Base-by-base conservation (phyloP, 2,797 vertebrate species). In the Discoglossus pictus region DNA sequence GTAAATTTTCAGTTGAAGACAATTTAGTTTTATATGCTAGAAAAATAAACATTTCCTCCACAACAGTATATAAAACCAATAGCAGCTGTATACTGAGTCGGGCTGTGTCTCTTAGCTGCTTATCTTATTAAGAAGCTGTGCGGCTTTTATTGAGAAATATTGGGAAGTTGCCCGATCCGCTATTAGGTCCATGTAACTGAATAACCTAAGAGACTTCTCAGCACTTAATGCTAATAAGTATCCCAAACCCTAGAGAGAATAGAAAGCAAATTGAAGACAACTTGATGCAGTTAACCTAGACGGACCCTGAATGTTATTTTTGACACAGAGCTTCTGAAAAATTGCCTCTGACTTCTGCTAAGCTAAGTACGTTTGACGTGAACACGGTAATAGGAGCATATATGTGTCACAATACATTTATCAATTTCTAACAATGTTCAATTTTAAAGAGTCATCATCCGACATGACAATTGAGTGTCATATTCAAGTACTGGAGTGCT, bases 221-320 rank as follows among this genome's bases (percentile, higher is more conserved):
- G 25, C 42, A 2, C 25, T 27, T 23, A 36, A 10, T 17, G n/a
- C 18, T 15, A 15, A 48, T 38, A 36, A 47, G n/a, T 46, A 47
- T 36, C 47, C 58, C 34, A 4, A 21, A 34, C 24, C 55, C 27
- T 11, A 12, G 58, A 38, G 58, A 47, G 27, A 31, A 31, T 5
- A 43, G n/a, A 23, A 1, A 3, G 23, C 7, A 15, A 16, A 31
- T 31, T 31, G 27, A 31, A 17, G 27, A 24, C 21, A 16, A 47
- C 43, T 48, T 18, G 15, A 48, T 61, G 6, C 59, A 24, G 44
- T 38, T 48, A 38, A 46, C 42, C 59, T 9, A 11, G 31, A 23
- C 9, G 9, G 38, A 12, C 18, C 20, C 12, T 16, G n/a, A 31
- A 13, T 9, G 2, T 60, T n/a, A 31, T 31, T 31, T 31, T 31